A percentile compares a stretch with the other conserved stretches of the same genome.
phyloP scores from a whole-genome alignment of 64 coral and sea anemone genomes.

The Montipora cactus region DNA sequence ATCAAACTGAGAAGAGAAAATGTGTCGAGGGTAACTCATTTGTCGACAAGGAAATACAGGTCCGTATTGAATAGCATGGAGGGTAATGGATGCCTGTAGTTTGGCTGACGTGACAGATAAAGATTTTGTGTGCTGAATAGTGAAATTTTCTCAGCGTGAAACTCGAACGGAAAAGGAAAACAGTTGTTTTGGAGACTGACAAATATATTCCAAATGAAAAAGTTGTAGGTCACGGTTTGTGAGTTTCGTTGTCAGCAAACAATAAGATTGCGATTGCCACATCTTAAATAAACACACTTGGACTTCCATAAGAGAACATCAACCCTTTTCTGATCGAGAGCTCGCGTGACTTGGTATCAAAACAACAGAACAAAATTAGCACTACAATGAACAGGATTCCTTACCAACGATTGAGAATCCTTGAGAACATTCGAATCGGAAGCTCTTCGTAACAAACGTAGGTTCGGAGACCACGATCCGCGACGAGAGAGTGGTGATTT shows the following conservation, averaged over 20 bases:
- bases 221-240: neutral
- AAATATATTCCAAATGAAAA: neutral
- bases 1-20: neutral
- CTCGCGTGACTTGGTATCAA: neutral
- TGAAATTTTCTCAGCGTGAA: neutral
- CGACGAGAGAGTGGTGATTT: slow-evolving; percentile 47
- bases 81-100: slow-evolving; percentile 1
- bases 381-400: neutral
- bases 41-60: neutral
- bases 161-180: neutral
- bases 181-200: neutral
- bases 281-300: slow-evolving; percentile 19
- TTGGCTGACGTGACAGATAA: neutral
- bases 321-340: neutral
- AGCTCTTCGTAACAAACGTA: slow-evolving; percentile 29
- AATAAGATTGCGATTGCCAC: slow-evolving; percentile 33
- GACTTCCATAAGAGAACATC: neutral
- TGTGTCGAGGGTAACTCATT: neutral
- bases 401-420: slow-evolving; percentile 18
- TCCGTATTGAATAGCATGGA: neutral
- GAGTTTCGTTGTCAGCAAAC: neutral
- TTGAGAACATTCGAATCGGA: slow-evolving; percentile 20
- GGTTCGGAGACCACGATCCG: slow-evolving; percentile 39
- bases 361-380: neutral
- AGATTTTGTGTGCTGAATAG: neutral